Conservation (phyloP, 2,113 vertebrate genomes). For the Centropristis striata region DNA sequence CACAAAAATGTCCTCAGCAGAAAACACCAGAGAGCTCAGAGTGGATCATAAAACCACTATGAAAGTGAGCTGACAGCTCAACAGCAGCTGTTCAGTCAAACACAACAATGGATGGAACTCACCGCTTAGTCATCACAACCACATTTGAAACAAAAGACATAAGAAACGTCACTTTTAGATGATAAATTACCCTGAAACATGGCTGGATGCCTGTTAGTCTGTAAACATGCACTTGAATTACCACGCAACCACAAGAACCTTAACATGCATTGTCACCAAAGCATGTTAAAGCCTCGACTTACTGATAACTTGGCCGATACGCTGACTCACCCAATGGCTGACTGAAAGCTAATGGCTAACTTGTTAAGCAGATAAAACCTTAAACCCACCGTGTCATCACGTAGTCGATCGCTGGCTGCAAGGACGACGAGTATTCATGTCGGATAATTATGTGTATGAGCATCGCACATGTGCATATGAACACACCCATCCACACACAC, state of each 20-base stretch:
- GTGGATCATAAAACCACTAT: slow-evolving; percentile 48
- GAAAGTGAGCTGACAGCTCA: slow-evolving; percentile 42
- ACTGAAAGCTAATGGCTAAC: slow-evolving; percentile 12
- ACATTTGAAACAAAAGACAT: slow-evolving; percentile 4
- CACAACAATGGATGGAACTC: slow-evolving; percentile 42
- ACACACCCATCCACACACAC: slow-evolving; percentile 11
- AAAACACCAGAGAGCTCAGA: background rate
- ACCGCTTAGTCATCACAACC: slow-evolving; percentile 25
- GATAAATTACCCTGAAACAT: slow-evolving; percentile 5
- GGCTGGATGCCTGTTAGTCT: background rate
- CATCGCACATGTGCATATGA: background rate
- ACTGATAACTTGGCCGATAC: background rate
- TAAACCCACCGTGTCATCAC: slow-evolving; percentile 12
- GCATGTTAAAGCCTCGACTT: background rate
- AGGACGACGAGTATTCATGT: background rate
- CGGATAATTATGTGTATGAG: background rate
- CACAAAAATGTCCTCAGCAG: background rate
- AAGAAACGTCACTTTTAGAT: slow-evolving; percentile 6
- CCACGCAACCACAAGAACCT: background rate
- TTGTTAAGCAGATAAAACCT: slow-evolving; percentile 12
- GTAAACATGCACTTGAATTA: background rate
- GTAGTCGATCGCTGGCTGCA: slow-evolving; percentile 16
- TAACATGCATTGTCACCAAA: background rate
- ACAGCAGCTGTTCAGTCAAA: slow-evolving; percentile 42
- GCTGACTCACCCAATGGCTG: background rate